phyloP scores from a whole-genome alignment of 2,113 vertebrate genomes.

The Vireo altiloquus region DNA sequence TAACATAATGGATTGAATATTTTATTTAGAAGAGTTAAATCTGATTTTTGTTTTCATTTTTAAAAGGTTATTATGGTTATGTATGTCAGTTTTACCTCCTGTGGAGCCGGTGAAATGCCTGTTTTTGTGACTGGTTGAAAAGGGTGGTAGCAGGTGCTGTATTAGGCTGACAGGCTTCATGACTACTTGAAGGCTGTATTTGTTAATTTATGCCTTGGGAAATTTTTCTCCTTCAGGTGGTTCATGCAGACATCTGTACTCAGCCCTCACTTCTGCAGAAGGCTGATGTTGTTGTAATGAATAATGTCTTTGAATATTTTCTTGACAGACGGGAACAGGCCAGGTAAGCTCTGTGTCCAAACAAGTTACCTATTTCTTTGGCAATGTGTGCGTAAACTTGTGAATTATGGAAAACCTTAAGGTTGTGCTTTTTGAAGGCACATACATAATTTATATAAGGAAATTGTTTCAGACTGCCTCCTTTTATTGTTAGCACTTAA shows the following conservation, averaged over 20 bases:
- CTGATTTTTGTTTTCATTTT: neutral
- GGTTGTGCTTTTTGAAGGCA: slow-evolving; percentile 49
- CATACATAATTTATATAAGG: neutral
- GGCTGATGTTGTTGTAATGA: slow-evolving; percentile 89
- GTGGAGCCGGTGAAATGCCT: neutral
- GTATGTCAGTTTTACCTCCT: neutral
- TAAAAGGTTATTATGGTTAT: neutral
- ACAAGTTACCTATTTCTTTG: slow-evolving; percentile 41
- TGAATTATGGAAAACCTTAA: slow-evolving; percentile 13
- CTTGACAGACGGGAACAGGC: slow-evolving; percentile 83
- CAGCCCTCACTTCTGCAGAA: slow-evolving; percentile 82
- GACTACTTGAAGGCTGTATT: neutral
- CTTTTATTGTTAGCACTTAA: neutral
- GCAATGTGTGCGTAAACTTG: neutral
- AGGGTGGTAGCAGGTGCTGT: neutral
- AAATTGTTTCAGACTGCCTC: slow-evolving; percentile 22
- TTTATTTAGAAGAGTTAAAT: neutral
- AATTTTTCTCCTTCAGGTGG: slow-evolving; percentile 75
- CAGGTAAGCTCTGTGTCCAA: slow-evolving; percentile 75
- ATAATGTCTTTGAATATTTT: slow-evolving; percentile 97
- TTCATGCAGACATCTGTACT: slow-evolving; percentile 84
- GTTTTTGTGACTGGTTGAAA: neutral
- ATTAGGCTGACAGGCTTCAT: neutral
- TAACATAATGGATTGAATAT: neutral
- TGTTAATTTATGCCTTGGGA: slow-evolving; percentile 17